Base-by-base conservation (phyloP, 2,113 vertebrate species). In the Tachysurus fulvidraco region DNA sequence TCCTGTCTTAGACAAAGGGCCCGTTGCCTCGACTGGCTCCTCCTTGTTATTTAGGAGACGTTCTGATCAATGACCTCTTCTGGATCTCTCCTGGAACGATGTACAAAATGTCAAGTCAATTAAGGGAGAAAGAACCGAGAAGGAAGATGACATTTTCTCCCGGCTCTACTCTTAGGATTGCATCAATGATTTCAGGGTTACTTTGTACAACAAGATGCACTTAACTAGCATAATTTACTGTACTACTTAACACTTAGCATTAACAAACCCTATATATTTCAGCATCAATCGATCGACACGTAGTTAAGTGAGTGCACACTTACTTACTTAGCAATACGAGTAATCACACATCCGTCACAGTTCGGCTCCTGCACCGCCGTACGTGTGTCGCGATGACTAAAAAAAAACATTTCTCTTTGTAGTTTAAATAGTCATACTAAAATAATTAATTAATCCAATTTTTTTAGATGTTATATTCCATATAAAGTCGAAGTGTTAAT, bases 41-140 rank as follows among this genome's bases (percentile, higher is more conserved):
- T 83, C 44, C 57, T 65, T 44, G 76, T 80, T 85, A 65, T 85
- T 85, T 80, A 67, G 62, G 12, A 69, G 85, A 52, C 85, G 41
- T 62, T 44, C 25, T 36, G 52, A 67, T 74, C 52, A 55, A 44
- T 59, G 67, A 59, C 59, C 69, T 74, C 67, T n/a, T 3, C 54
- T 25, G 60, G 76, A 79, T 41, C 64, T 85, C 36, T 60, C 41
- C 11, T 9, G 64, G 85, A 65, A 67, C 21, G 71, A 77, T 46
- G 57, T 16, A 57, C 76, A 67, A 73, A 81, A 86, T 81, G 85
- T 73, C 85, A 86, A 71, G 78, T 55, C 85, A 81, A 71, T 86
- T 81, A 81, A 46, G 36, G 28, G 76, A 79, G 50, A 55, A 78
- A 82, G 25, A 28, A 41, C 52, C 12, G 9, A 69, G 12, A 46